Evolutionary conservation across 2,888 invertebrate species (phyloP).

Genomic region (Ctenicera cuprea): DNA sequence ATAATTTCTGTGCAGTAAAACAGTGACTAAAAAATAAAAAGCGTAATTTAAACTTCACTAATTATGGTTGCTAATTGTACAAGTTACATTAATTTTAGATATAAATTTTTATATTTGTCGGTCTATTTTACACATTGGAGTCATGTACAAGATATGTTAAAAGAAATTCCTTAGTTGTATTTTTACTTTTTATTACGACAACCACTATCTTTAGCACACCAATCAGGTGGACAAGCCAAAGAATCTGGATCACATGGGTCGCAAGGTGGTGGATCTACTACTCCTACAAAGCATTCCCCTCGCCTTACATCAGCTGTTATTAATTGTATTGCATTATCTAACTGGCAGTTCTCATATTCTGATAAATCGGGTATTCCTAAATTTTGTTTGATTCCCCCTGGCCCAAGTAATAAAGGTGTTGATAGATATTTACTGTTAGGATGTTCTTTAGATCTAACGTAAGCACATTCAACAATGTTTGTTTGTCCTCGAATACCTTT

Average conservation of each 20-base stretch:
- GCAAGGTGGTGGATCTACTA: slow-evolving; percentile 63
- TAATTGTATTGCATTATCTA: slow-evolving; percentile 65
- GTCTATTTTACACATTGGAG: too few species aligned
- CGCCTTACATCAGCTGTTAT: slow-evolving; percentile 65
- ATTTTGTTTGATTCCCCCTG: slow-evolving; percentile 66
- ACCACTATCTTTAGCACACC: slow-evolving; percentile 20
- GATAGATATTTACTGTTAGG: slow-evolving; percentile 67
- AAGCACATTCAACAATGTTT: slow-evolving; percentile 68
- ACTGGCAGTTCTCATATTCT: slow-evolving; percentile 68
- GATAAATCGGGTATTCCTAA: slow-evolving; percentile 67
- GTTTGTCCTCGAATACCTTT: slow-evolving; percentile 71
- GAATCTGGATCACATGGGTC: slow-evolving; percentile 64
- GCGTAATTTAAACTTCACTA: too few species aligned
- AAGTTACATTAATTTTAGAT: too few species aligned
- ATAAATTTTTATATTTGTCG: background rate
- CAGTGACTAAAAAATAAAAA: too few species aligned
- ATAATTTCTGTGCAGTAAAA: too few species aligned
- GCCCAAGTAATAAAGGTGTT: slow-evolving; percentile 68
- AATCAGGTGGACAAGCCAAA: slow-evolving; percentile 62
- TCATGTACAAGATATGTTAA: background rate
- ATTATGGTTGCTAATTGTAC: too few species aligned
- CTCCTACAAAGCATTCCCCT: slow-evolving; percentile 65
- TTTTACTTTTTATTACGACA: background rate
- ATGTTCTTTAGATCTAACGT: slow-evolving; percentile 65
- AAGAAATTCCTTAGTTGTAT: too few species aligned